Conservation (phyloP, 2,113 vertebrate genomes). For the Raja brachyura region DNA sequence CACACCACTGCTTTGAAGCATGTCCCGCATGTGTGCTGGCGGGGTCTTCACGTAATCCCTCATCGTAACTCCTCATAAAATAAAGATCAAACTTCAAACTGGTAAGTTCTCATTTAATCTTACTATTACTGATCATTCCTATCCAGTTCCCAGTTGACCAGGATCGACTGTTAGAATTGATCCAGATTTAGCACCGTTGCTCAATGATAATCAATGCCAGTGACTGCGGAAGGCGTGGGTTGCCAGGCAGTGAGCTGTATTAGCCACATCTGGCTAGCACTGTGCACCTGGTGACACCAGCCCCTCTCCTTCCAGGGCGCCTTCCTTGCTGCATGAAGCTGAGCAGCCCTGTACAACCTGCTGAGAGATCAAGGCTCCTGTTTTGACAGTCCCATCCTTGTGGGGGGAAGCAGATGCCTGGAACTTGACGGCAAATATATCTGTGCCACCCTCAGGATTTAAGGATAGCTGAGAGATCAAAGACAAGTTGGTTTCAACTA, state of each 20-base stretch:
- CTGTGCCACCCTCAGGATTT: not conserved
- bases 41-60: no score
- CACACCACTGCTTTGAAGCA: no score
- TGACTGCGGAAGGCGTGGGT: not conserved
- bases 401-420: not conserved
- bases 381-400: not conserved
- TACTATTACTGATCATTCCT: not conserved
- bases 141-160: not conserved
- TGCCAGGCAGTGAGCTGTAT: not conserved
- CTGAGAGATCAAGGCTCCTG: slow-evolving; percentile 7
- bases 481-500: not conserved
- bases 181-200: not conserved
- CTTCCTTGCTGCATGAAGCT: not conserved
- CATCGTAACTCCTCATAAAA: no score
- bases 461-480: slow-evolving; percentile 10
- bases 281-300: not conserved
- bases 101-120: no score
- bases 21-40: no score
- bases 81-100: no score
- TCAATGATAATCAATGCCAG: not conserved
- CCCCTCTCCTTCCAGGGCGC: not conserved
- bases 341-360: not conserved
- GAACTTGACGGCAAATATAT: slow-evolving; percentile 9
- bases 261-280: slow-evolving; percentile 9
- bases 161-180: not conserved